Evolutionary conservation across 2,888 invertebrate species (phyloP).

Genomic region (Orthosia gracilis): DNA sequence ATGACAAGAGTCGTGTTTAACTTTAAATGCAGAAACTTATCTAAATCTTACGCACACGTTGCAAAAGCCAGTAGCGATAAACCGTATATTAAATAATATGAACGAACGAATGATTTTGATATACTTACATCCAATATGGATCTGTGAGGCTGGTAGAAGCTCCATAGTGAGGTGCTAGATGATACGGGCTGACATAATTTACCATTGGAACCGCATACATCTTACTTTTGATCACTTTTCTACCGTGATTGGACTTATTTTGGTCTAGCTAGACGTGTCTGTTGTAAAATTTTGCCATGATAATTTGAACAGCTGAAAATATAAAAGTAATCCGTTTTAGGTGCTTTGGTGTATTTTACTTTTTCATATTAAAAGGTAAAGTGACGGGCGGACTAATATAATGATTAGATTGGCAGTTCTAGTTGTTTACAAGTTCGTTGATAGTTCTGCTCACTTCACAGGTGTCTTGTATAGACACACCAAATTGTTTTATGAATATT

Average conservation of each 20-base stretch:
- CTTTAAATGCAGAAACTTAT: too few species aligned
- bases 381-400: background rate
- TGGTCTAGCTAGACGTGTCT: background rate
- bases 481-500: background rate
- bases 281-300: background rate
- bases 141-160: slow-evolving; percentile 76
- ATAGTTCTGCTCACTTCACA: background rate
- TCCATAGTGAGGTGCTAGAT: slow-evolving; percentile 76
- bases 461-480: background rate
- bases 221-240: slow-evolving; percentile 47
- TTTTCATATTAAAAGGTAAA: slow-evolving; percentile 3
- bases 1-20: too few species aligned
- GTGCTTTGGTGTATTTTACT: background rate
- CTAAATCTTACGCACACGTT: background rate
- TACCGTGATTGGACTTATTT: rapidly evolving
- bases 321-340: background rate
- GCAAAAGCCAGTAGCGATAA: background rate
- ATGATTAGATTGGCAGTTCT: background rate
- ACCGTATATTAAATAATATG: background rate
- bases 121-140: slow-evolving; percentile 88
- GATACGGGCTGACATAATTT: slow-evolving; percentile 82
- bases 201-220: slow-evolving; percentile 89
- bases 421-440: too few species aligned
- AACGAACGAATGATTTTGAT: background rate
- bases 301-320: background rate